Conservation (phyloP, 2,797 vertebrate genomes). For the Leptodactylus fallax region DNA sequence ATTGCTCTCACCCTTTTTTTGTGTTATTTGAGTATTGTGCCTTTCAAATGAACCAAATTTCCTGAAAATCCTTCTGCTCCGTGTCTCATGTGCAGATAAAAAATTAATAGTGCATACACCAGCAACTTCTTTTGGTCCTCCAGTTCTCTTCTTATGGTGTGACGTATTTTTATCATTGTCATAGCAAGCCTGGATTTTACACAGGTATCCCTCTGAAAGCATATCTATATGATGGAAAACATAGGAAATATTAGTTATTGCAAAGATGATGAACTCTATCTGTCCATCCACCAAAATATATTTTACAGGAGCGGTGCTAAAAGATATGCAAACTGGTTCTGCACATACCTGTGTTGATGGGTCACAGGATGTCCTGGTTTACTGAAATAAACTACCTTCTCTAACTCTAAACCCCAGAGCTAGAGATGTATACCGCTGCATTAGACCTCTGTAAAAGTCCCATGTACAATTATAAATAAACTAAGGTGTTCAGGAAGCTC, state of each 20-base stretch:
- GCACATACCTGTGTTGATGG: too few species aligned
- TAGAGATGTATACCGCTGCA: too few species aligned
- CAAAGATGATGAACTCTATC: background rate
- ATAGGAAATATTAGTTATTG: background rate
- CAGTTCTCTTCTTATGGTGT: conserved; percentile 63
- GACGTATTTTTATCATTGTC: conserved; percentile 66
- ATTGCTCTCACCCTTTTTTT: conserved; percentile 67
- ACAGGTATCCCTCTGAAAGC: conserved; percentile 80
- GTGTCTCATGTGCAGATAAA: conserved; percentile 68
- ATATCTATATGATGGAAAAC: conserved; percentile 70
- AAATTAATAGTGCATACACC: conserved; percentile 65
- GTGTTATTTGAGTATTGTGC: conserved; percentile 67
- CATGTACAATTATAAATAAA: too few species aligned
- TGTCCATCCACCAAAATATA: background rate
- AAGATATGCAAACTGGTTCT: too few species aligned
- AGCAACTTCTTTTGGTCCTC: conserved; percentile 69
- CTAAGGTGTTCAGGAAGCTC: too few species aligned
- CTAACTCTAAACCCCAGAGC: too few species aligned
- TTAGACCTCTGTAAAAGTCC: background rate
- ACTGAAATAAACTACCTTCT: background rate
- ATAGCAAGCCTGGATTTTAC: conserved; percentile 71
- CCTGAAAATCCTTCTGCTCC: conserved; percentile 71
- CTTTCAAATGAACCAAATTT: conserved; percentile 73
- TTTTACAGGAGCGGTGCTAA: background rate
- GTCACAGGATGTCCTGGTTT: too few species aligned